A percentile compares a stretch with the other conserved stretches of the same genome.
phyloP scores from a whole-genome alignment of 2,797 vertebrate species.

The Aotus griseimembra region DNA sequence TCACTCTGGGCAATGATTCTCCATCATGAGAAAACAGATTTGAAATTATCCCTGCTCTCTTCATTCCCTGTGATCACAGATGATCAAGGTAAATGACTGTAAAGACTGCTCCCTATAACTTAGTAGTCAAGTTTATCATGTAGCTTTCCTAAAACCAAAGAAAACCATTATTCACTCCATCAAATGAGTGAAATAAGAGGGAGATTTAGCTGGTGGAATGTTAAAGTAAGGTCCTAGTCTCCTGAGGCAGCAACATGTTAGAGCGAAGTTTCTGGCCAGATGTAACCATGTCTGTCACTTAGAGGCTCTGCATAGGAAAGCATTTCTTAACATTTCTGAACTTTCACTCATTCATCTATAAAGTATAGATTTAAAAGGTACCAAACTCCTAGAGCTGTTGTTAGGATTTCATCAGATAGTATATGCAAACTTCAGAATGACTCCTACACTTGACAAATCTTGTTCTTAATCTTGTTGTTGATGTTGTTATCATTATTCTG shows the following conservation, averaged over 20 bases:
- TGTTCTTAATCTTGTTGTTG: neutral
- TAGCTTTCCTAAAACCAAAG: neutral
- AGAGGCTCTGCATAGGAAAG: neutral
- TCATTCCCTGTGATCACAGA: neutral
- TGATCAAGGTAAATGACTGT: neutral
- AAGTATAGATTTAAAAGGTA: neutral
- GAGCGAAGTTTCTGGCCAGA: neutral
- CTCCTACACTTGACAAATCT: neutral
- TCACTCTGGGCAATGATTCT: neutral
- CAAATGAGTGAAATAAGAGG: neutral
- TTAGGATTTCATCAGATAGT: neutral
- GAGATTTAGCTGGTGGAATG: neutral
- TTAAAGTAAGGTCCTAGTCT: neutral
- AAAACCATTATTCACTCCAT: neutral
- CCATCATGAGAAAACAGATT: rapidly evolving
- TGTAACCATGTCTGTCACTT: neutral
- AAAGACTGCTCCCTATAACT: neutral
- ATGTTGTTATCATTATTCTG: neutral
- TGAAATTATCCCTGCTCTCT: neutral
- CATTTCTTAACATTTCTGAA: neutral
- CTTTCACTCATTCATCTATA: neutral
- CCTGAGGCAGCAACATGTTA: neutral
- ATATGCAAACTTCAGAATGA: neutral
- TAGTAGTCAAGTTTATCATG: neutral
- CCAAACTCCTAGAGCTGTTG: neutral